Percentiles rank a stretch among this genome's conserved stretches.
Evolutionary conservation across 1,140 invertebrate genomes (phyloP).

Genomic region (Calycopis cecrops): DNA sequence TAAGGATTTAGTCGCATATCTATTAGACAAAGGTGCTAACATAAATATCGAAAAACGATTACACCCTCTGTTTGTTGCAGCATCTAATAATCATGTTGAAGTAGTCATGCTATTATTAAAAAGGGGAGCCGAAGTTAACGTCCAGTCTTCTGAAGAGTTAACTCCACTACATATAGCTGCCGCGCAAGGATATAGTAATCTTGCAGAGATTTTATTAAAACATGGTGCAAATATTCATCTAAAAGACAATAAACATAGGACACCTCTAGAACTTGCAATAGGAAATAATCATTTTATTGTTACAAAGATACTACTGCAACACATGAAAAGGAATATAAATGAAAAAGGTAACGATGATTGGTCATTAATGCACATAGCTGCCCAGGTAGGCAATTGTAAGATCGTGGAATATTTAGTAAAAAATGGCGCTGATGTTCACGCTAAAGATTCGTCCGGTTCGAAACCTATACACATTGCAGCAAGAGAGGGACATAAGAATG

Average conservation of each 20-base stretch:
- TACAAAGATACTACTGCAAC: not conserved
- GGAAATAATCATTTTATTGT: not conserved
- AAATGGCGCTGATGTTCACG: conserved; percentile 5
- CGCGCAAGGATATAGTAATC: not conserved
- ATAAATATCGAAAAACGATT: not conserved
- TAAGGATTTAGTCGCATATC: not conserved
- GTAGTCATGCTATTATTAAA: not conserved
- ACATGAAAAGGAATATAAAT: not conserved
- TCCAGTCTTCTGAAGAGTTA: not conserved
- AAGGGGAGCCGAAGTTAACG: not conserved
- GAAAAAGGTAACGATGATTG: conserved; percentile 8
- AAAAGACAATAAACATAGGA: not conserved
- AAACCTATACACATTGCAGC: conserved; percentile 13
- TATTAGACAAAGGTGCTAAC: not conserved
- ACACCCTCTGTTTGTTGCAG: not conserved
- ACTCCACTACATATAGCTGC: conserved; percentile 1
- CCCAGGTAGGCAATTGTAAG: conserved; percentile 2
- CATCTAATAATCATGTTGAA: conserved; percentile 2
- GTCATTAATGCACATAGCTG: conserved; percentile 9
- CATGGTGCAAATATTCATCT: not conserved
- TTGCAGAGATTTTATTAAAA: not conserved
- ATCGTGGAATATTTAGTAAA: conserved; percentile 5
- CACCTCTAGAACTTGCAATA: conserved; percentile 1
- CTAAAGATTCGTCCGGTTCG: conserved; percentile 7
- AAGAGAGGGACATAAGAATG: not conserved